These are phyloP conservation scores for Cyprinella venusta DNA, from an alignment of 2,797 vertebrate genomes.

Conservation along the genomic window DNA sequence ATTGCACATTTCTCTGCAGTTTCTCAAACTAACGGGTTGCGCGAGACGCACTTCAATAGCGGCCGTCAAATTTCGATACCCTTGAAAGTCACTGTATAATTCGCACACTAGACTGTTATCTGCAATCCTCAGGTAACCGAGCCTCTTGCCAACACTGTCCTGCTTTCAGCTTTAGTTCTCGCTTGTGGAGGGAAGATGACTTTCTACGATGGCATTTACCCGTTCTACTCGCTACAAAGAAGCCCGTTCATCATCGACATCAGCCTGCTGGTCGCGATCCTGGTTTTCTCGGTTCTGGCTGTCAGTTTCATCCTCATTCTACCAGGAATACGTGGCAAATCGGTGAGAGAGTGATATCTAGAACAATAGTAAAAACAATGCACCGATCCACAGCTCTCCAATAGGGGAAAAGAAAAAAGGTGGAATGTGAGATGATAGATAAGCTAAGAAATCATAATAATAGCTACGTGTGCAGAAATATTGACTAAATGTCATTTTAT, in stretches of 20 bases:
- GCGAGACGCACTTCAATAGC: neutral
- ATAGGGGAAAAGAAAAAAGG: neutral
- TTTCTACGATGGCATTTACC: constrained; percentile 85
- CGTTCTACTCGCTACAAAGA: constrained; percentile 86
- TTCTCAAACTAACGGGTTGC: neutral
- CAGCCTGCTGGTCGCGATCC: constrained; percentile 81
- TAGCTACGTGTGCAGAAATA: too few relatives aligned
- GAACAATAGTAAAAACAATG: neutral
- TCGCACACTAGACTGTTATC: constrained; percentile 66
- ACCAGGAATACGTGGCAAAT: constrained; percentile 92
- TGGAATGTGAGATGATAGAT: neutral
- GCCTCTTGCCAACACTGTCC: constrained; percentile 64
- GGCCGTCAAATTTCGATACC: neutral
- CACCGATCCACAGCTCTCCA: neutral
- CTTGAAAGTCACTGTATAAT: constrained; percentile 19
- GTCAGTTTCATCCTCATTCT: constrained; percentile 87
- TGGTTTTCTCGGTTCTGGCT: constrained; percentile 84
- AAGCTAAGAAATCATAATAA: too few relatives aligned
- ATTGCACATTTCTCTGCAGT: neutral
- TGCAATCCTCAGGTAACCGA: constrained; percentile 74
- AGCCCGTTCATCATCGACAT: constrained; percentile 78
- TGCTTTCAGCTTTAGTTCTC: constrained; percentile 60
- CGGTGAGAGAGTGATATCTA: constrained; percentile 79
- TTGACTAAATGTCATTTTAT: too few relatives aligned
- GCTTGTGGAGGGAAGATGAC: constrained; percentile 81